Conservation (phyloP, 1,140 invertebrate species). For the Limonius californicus region DNA sequence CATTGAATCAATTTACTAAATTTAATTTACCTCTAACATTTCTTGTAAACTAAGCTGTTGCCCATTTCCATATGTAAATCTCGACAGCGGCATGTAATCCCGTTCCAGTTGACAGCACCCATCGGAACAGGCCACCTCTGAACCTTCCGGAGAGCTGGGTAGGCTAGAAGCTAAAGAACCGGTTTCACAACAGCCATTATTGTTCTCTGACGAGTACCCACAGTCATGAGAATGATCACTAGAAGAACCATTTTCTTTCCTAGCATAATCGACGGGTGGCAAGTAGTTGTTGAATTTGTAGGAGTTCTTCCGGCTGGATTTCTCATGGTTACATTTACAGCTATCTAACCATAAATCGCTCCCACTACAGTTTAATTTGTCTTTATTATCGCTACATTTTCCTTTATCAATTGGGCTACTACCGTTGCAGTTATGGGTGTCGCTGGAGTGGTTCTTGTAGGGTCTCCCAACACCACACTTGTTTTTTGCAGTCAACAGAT, state of each 20-base stretch:
- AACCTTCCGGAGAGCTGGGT: slow-evolving; percentile 75
- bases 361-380: slow-evolving; percentile 11
- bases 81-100: slow-evolving; percentile 39
- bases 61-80: slow-evolving; percentile 47
- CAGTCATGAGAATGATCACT: slow-evolving; percentile 76
- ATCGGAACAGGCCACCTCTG: slow-evolving; percentile 80
- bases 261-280: slow-evolving; percentile 20
- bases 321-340: slow-evolving; percentile 20
- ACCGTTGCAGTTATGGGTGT: slow-evolving; percentile 6
- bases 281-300: slow-evolving; percentile 28
- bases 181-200: slow-evolving; percentile 63
- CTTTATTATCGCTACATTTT: slow-evolving; percentile 23
- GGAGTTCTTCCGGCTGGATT: slow-evolving; percentile 10
- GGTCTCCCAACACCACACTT: not conserved
- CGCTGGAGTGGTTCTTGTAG: not conserved
- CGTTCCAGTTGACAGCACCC: slow-evolving; percentile 75
- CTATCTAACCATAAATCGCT: slow-evolving; percentile 19
- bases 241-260: slow-evolving; percentile 53
- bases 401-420: slow-evolving; percentile 29
- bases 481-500: slow-evolving; percentile 4
- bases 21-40: slow-evolving; percentile 62
- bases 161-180: slow-evolving; percentile 63
- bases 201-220: slow-evolving; percentile 77
- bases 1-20: not conserved
- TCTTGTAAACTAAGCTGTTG: slow-evolving; percentile 59